phyloP scores from a whole-genome alignment of 1,140 invertebrate genomes.

The Penaeus chinensis region DNA sequence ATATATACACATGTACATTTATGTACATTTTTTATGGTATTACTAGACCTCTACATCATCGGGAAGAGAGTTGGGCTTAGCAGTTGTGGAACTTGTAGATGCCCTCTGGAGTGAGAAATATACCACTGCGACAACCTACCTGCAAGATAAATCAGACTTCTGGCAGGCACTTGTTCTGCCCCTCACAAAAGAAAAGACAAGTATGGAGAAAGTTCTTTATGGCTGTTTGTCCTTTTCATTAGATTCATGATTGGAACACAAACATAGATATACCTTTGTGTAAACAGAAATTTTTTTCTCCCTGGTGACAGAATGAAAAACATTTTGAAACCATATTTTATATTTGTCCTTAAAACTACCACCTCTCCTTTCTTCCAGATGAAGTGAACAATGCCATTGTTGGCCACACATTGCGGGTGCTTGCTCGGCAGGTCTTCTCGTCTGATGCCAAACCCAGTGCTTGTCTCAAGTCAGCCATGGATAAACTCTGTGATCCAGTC shows the following conservation, averaged over 20 bases:
- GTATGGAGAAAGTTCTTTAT: background rate
- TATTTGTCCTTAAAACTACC: too few relatives aligned
- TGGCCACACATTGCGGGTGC: slow-evolving; percentile 26
- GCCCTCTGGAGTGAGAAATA: slow-evolving; percentile 55
- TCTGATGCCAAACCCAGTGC: background rate
- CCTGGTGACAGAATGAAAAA: too few relatives aligned
- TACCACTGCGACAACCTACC: slow-evolving; percentile 39
- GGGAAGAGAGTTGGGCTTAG: slow-evolving; percentile 23
- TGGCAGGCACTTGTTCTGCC: slow-evolving; percentile 32
- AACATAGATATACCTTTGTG: background rate
- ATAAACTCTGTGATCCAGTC: slow-evolving; percentile 12
- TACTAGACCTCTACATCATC: background rate
- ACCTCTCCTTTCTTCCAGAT: background rate
- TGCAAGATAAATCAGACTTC: slow-evolving; percentile 36
- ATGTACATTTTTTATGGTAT: background rate
- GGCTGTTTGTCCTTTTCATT: too few relatives aligned
- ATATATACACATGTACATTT: background rate
- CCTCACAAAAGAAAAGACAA: slow-evolving; percentile 32
- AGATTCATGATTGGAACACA: background rate
- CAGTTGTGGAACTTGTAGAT: slow-evolving; percentile 48
- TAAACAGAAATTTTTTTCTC: background rate
- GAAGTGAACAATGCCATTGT: slow-evolving; percentile 43
- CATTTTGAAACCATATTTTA: too few relatives aligned
- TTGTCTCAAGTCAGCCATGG: slow-evolving; percentile 26
- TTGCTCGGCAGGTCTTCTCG: slow-evolving; percentile 34